phyloP scores from a whole-genome alignment of 2,113 vertebrate genomes.

The Phoxinus phoxinus region DNA sequence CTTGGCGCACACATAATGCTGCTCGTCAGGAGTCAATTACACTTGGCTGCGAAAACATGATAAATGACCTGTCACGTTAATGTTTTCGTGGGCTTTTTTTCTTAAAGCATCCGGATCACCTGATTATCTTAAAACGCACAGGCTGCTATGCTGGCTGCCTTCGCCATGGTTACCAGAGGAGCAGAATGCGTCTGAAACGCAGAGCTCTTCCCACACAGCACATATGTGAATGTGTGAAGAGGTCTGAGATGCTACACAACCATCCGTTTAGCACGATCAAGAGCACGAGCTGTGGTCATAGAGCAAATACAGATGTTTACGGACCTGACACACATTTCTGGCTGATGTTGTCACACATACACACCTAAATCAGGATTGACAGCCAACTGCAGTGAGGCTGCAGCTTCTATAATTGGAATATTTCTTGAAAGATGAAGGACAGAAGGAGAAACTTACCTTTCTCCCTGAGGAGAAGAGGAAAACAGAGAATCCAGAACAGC shows the following conservation, averaged over 20 bases:
- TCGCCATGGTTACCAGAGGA: conserved; percentile 70
- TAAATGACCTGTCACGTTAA: conserved; percentile 52
- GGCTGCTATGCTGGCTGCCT: conserved; percentile 64
- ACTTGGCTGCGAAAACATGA: conserved; percentile 53
- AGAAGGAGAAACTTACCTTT: conserved; percentile 49
- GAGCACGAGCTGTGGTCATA: not conserved
- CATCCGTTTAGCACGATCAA: conserved; percentile 30
- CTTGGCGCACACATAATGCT: not conserved
- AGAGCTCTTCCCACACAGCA: not conserved
- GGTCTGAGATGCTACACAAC: conserved; percentile 5
- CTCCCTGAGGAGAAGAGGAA: conserved; percentile 49
- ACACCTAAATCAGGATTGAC: not conserved
- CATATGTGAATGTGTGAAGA: conserved; percentile 19
- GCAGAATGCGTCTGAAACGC: conserved; percentile 21
- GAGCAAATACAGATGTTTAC: conserved; percentile 21
- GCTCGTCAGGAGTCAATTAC: conserved; percentile 27
- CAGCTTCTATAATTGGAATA: not conserved
- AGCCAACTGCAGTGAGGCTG: conserved; percentile 3
- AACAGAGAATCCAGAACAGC: conserved; percentile 63
- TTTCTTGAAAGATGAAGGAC: not conserved
- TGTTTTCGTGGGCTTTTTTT: conserved; percentile 43
- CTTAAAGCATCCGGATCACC: conserved; percentile 58
- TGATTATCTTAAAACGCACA: conserved; percentile 50
- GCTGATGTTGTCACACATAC: not conserved
- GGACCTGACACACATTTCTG: conserved; percentile 15